phyloP scores from a whole-genome alignment of 2,113 vertebrate species.

The Lophius piscatorius region DNA sequence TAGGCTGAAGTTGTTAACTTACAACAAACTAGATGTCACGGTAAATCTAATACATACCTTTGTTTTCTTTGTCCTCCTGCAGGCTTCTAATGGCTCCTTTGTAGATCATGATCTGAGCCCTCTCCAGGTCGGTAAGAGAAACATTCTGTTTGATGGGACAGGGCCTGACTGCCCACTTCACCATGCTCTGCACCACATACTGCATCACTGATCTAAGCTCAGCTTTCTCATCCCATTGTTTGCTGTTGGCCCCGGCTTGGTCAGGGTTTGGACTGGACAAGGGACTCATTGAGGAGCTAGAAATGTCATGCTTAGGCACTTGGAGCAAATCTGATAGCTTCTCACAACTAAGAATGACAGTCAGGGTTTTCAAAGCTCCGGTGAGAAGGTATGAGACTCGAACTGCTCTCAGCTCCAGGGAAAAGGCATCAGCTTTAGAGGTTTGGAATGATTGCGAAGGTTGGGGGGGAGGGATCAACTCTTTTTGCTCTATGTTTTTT shows the following conservation, averaged over 20 bases:
- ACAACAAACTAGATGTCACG: not conserved
- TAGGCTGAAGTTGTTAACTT: not conserved
- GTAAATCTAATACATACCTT: conserved; percentile 65
- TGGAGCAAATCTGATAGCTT: conserved; percentile 80
- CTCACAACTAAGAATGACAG: conserved; percentile 79
- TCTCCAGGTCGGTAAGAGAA: conserved; percentile 79
- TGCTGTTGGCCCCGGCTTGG: conserved; percentile 33
- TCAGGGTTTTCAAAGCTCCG: conserved; percentile 81
- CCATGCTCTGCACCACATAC: conserved; percentile 84
- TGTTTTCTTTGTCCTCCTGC: conserved; percentile 76
- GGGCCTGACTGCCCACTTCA: conserved; percentile 83
- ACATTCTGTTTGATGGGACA: conserved; percentile 82
- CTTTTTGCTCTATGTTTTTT: conserved; percentile 49
- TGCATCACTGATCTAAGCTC: conserved; percentile 81
- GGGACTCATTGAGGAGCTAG: conserved; percentile 25
- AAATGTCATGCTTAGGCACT: conserved; percentile 60
- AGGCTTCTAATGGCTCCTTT: conserved; percentile 75
- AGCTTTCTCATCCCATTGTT: conserved; percentile 67
- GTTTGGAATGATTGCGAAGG: conserved; percentile 29
- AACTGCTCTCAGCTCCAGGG: conserved; percentile 77
- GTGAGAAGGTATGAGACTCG: conserved; percentile 81
- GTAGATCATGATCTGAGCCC: conserved; percentile 84
- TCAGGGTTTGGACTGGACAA: conserved; percentile 49
- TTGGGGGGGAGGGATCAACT: conserved; percentile 27
- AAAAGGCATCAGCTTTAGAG: conserved; percentile 66